These are phyloP conservation scores for Azemiops feae DNA, from an alignment of 2,113 vertebrate genomes.

Conservation along the genomic window DNA sequence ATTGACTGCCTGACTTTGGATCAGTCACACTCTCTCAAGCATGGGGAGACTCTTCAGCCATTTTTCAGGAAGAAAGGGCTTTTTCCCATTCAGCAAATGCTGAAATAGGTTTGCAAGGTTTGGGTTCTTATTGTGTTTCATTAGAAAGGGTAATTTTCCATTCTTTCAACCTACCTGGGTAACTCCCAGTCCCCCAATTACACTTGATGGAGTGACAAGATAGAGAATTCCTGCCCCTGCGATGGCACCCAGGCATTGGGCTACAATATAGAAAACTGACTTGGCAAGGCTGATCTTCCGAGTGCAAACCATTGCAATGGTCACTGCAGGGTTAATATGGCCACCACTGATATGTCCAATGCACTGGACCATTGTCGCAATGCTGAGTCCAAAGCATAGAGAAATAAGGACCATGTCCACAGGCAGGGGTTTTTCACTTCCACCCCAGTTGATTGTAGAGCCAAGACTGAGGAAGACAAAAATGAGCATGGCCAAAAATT, in stretches of 20 bases:
- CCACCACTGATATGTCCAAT: constrained; percentile 95
- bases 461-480: constrained; percentile 92
- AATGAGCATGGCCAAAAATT: constrained; percentile 90
- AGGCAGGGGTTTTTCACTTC: constrained; percentile 77
- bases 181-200: constrained; percentile 83
- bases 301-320: constrained; percentile 88
- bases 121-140: constrained; percentile 3
- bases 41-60: background rate
- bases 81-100: background rate
- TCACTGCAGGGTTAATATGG: constrained; percentile 95
- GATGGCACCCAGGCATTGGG: constrained; percentile 91
- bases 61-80: background rate
- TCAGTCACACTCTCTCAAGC: background rate
- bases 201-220: constrained; percentile 81
- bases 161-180: constrained; percentile 82
- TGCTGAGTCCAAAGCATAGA: constrained; percentile 94
- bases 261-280: constrained; percentile 85
- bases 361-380: constrained; percentile 96
- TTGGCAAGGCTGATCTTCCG: constrained; percentile 93
- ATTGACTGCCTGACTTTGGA: background rate
- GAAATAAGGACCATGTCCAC: constrained; percentile 90
- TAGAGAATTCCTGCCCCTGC: constrained; percentile 87
- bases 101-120: background rate
- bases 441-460: constrained; percentile 90
- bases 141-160: constrained; percentile 75